phyloP scores from a whole-genome alignment of 2,888 invertebrate species.

The Limulus polyphemus region DNA sequence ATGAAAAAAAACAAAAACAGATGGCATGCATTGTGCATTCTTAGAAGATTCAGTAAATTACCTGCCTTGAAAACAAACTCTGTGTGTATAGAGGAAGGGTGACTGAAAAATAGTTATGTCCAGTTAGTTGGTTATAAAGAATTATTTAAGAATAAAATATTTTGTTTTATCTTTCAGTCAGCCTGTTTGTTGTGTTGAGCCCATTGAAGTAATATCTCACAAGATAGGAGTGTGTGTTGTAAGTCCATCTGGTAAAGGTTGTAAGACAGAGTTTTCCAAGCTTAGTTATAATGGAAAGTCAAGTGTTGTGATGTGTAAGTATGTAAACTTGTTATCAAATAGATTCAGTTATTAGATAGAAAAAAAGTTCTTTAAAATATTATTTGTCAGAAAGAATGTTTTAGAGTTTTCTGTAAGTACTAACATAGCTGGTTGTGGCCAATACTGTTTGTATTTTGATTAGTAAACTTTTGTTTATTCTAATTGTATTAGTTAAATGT shows the following conservation, averaged over 20 bases:
- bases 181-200: conserved; percentile 64
- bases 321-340: not conserved
- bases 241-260: conserved; percentile 80
- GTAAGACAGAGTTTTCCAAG: conserved; percentile 78
- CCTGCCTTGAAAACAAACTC: too few species aligned
- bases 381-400: not conserved
- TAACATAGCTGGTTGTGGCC: too few species aligned
- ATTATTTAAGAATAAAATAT: not conserved
- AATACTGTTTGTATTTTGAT: too few species aligned
- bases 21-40: too few species aligned
- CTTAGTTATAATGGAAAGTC: conserved; percentile 76
- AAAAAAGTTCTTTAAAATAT: not conserved
- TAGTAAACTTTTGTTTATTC: too few species aligned
- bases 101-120: not conserved
- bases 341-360: not conserved
- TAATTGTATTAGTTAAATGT: too few species aligned
- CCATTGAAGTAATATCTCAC: conserved; percentile 85
- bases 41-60: too few species aligned
- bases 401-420: too few species aligned
- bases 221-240: conserved; percentile 95
- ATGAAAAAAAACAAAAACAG: too few species aligned
- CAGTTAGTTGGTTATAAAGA: not conserved
- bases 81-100: not conserved
- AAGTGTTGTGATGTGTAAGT: conserved; percentile 75
- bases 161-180: conserved; percentile 11